phyloP scores from a whole-genome alignment of 2,888 invertebrate species.

The Spodoptera littoralis region DNA sequence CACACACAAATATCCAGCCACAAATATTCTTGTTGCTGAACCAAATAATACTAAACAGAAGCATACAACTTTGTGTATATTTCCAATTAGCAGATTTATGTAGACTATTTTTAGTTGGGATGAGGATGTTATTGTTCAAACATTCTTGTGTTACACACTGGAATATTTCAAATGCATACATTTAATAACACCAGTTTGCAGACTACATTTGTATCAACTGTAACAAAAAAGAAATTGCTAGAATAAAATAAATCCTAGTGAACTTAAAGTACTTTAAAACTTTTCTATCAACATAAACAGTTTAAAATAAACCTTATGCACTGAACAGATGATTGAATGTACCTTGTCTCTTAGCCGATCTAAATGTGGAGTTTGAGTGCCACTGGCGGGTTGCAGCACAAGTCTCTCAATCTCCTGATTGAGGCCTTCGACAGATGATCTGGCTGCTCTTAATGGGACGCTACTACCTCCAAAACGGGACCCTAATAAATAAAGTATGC shows the following conservation, averaged over 20 bases:
- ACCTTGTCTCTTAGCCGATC: slow-evolving; percentile 90
- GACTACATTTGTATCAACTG: no score
- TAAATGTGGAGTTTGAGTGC: slow-evolving; percentile 83
- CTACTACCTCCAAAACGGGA: slow-evolving; percentile 82
- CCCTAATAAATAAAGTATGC: slow-evolving; percentile 65
- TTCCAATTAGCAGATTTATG: slow-evolving; percentile 3
- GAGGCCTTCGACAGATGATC: slow-evolving; percentile 95
- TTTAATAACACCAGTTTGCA: no score
- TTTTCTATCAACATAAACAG: no score
- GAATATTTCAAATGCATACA: no score
- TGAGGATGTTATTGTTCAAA: slow-evolving; percentile 23
- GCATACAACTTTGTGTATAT: not conserved
- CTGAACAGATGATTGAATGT: slow-evolving; percentile 25
- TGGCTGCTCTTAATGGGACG: slow-evolving; percentile 91
- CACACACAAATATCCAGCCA: no score
- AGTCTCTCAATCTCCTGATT: slow-evolving; percentile 96
- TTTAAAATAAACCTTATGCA: no score
- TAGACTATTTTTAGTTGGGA: slow-evolving; percentile 13
- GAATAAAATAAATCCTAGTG: no score
- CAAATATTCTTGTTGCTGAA: no score
- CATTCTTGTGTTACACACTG: slow-evolving; percentile 1
- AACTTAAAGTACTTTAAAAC: no score
- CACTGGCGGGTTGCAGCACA: slow-evolving; percentile 89
- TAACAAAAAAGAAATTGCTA: no score
- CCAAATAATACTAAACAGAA: slow-evolving; percentile 7